Evolutionary conservation across 1,140 invertebrate genomes (phyloP).

Genomic region (Drosophila prosaltans): DNA sequence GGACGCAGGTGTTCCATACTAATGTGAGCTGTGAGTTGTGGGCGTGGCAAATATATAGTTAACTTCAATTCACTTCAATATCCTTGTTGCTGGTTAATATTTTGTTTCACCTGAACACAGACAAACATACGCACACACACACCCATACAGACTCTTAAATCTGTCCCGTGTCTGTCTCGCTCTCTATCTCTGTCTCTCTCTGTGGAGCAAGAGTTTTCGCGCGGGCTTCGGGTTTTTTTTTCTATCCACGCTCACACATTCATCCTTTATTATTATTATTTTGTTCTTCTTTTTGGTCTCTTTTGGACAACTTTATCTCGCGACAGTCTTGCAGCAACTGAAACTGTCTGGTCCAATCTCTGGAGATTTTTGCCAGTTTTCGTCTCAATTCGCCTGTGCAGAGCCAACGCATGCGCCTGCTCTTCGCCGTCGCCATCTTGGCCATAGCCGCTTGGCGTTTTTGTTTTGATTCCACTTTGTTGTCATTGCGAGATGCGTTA

Average conservation of each 20-base stretch:
- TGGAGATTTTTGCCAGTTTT: conserved; percentile 36
- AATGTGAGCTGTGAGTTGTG: background rate
- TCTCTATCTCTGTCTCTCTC: background rate
- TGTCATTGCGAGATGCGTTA: conserved; percentile 20
- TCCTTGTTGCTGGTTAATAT: conserved; percentile 16
- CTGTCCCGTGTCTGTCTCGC: background rate
- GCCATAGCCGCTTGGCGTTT: conserved; percentile 50
- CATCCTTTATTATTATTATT: conserved; percentile 1
- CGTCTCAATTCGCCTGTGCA: conserved; percentile 67
- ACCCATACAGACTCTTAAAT: conserved; percentile 3
- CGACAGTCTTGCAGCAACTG: conserved; percentile 73
- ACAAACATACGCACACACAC: conserved; percentile 26
- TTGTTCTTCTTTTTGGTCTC: conserved; percentile 15
- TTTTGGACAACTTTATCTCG: conserved; percentile 57
- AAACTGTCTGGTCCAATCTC: conserved; percentile 36
- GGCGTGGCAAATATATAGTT: conserved; percentile 44
- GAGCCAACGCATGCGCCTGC: conserved; percentile 54
- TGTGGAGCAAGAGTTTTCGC: conserved; percentile 50
- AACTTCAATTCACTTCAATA: conserved; percentile 35
- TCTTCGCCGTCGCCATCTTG: conserved; percentile 32
- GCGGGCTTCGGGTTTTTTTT: conserved; percentile 59
- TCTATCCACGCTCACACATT: conserved; percentile 27
- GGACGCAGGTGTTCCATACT: conserved; percentile 76
- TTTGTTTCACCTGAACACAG: conserved; percentile 49
- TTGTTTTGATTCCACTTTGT: conserved; percentile 75